These are phyloP conservation scores for Oriolus oriolus DNA, from an alignment of 2,113 vertebrate species.

Conservation along the genomic window DNA sequence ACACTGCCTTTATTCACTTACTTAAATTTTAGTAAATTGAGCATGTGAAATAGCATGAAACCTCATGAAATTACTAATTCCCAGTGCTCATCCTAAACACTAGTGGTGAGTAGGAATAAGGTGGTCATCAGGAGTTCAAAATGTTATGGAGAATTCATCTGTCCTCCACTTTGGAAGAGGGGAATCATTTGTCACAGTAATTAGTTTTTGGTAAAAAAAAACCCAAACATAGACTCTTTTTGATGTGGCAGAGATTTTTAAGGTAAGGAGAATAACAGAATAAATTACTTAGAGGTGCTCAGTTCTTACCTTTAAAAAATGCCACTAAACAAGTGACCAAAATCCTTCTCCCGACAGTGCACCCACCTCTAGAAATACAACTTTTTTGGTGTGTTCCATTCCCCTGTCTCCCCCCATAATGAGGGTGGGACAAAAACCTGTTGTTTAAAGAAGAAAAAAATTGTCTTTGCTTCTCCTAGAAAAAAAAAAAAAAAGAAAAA, in stretches of 20 bases:
- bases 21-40: not conserved
- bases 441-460: not conserved
- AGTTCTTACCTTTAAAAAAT: not conserved
- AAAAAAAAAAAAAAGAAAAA: not conserved
- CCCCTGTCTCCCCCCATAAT: not conserved
- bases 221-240: accelerated
- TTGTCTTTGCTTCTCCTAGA: not conserved
- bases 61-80: not conserved
- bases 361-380: not conserved
- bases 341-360: not conserved
- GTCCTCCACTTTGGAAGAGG: not conserved
- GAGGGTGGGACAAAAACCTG: not conserved
- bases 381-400: not conserved
- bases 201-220: not conserved
- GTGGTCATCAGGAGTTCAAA: not conserved
- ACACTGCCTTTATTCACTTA: not conserved
- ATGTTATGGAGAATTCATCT: not conserved
- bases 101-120: not conserved
- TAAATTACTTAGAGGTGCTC: not conserved
- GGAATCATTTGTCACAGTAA: not conserved
- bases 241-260: not conserved
- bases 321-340: not conserved
- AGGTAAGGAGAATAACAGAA: not conserved
- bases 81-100: not conserved
- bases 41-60: not conserved